Percentiles rank a stretch among this genome's conserved stretches.
phyloP scores from a whole-genome alignment of 1,140 invertebrate species.

The Sminthurinus signatus region DNA sequence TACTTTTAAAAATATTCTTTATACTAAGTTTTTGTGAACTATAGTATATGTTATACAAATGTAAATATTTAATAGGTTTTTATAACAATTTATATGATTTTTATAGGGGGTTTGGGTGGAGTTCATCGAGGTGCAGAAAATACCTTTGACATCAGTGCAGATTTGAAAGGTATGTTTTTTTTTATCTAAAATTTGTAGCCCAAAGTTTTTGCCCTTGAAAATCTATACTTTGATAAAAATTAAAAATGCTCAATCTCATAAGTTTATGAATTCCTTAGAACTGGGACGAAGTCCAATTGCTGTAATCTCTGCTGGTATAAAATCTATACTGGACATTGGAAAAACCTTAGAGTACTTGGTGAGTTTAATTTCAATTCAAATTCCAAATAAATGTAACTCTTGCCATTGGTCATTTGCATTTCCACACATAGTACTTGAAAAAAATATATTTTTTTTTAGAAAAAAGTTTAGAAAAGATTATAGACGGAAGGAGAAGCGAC shows the following conservation, averaged over 20 bases:
- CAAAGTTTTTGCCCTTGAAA: neutral
- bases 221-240: neutral
- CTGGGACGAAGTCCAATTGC: conserved; percentile 76
- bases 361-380: conserved; percentile 43
- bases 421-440: no score
- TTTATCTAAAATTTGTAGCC: conserved; percentile 47
- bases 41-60: neutral
- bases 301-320: conserved; percentile 91
- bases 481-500: neutral
- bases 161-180: no score
- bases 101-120: conserved; percentile 72
- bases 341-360: conserved; percentile 91
- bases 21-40: neutral
- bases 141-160: conserved; percentile 89
- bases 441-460: no score
- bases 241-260: neutral
- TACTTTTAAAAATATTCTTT: no score
- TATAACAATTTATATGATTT: neutral
- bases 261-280: no score
- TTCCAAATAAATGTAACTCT: neutral
- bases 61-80: no score
- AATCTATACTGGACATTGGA: conserved; percentile 93
- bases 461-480: no score
- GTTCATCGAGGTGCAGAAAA: conserved; percentile 82
- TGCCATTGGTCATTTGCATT: no score